Percentiles rank a stretch among this genome's conserved stretches.
Conservation (phyloP, 2,888 invertebrate genomes). For the Chalcis sispes region DNA sequence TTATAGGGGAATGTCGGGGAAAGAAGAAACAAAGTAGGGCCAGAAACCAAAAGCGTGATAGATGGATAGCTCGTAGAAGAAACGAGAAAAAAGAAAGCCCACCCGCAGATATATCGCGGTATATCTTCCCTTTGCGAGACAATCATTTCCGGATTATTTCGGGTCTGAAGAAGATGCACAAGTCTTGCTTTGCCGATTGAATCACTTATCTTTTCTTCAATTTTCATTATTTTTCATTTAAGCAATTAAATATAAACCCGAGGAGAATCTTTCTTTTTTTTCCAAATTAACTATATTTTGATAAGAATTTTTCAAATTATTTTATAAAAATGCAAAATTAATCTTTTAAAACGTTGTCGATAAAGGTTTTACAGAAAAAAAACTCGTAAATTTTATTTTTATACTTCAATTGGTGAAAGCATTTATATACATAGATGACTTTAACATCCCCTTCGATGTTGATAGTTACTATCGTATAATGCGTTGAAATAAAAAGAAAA, state of each 20-base stretch:
- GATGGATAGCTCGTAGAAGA: conserved; percentile 14
- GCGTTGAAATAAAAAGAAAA: no score
- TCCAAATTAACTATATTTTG: no score
- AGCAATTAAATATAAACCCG: no score
- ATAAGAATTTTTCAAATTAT: no score
- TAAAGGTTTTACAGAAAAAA: no score
- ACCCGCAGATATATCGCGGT: no score
- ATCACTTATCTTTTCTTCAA: no score
- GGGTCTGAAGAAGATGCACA: background rate
- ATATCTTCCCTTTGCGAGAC: background rate
- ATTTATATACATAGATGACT: background rate
- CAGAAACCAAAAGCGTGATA: conserved; percentile 5
- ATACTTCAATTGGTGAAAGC: background rate
- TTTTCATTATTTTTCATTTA: no score
- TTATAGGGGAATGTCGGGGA: conserved; percentile 74
- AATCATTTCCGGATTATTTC: background rate
- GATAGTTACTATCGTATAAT: conserved; percentile 1
- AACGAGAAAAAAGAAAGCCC: conserved; percentile 49
- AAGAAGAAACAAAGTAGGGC: conserved; percentile 66
- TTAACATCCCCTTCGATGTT: conserved; percentile 17
- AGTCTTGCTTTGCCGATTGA: background rate
- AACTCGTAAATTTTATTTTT: background rate
- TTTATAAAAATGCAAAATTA: no score
- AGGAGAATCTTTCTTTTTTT: no score
- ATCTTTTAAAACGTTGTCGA: no score